Evolutionary conservation across 2,888 invertebrate genomes (phyloP).

Genomic region (Stenichneumon culpator): DNA sequence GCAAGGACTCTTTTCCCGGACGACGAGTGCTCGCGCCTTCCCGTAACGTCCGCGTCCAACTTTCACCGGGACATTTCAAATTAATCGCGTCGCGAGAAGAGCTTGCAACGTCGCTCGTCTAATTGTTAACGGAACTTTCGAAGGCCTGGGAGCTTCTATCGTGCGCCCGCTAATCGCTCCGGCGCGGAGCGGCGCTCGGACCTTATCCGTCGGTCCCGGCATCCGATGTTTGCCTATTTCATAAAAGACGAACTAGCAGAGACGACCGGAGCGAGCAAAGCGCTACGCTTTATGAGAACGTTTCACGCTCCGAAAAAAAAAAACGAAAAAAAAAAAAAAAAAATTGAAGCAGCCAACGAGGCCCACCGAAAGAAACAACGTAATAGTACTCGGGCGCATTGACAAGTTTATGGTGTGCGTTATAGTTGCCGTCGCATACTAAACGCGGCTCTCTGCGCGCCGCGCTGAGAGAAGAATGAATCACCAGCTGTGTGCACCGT

Average conservation of each 20-base stretch:
- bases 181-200: conserved; percentile 30
- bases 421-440: conserved; percentile 44
- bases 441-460: not conserved
- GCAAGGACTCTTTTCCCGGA: conserved; percentile 37
- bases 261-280: not conserved
- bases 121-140: conserved; percentile 48
- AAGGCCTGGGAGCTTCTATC: not conserved
- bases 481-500: conserved; percentile 43
- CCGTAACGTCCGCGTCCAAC: conserved; percentile 15
- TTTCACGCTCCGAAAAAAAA: conserved; percentile 26
- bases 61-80: conserved; percentile 46
- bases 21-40: conserved; percentile 17
- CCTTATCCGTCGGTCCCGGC: not conserved
- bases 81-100: conserved; percentile 30
- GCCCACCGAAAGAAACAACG: conserved; percentile 45
- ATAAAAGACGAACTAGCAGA: conserved; percentile 37
- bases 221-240: conserved; percentile 52
- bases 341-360: conserved; percentile 15
- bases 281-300: conserved; percentile 53
- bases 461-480: conserved; percentile 36
- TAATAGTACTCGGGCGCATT: conserved; percentile 53
- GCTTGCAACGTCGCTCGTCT: not conserved
- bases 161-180: conserved; percentile 34
- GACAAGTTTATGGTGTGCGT: conserved; percentile 63
- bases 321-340: not conserved